These are phyloP conservation scores for Saxicola maurus DNA, from an alignment of 2,797 vertebrate genomes.

Conservation along the genomic window DNA sequence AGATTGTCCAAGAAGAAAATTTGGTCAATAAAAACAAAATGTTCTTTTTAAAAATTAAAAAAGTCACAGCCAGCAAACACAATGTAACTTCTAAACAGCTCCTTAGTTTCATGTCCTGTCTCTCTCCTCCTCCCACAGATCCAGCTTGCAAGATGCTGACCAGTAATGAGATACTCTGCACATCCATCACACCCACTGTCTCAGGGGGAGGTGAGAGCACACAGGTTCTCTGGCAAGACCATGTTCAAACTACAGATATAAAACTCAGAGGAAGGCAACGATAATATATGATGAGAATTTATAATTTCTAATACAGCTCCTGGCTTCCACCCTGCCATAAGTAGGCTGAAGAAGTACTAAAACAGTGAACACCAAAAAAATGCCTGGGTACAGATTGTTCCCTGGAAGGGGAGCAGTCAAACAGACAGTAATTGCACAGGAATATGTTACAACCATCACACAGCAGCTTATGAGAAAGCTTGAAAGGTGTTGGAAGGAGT, in stretches of 20 bases:
- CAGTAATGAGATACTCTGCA: background rate
- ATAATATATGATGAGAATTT: background rate
- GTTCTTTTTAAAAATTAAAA: conserved; percentile 14
- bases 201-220: background rate
- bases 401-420: background rate
- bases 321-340: background rate
- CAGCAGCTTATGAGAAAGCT: background rate
- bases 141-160: background rate
- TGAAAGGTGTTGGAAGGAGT: background rate
- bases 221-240: background rate
- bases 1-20: background rate
- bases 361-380: background rate
- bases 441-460: background rate
- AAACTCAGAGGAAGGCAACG: background rate
- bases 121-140: background rate
- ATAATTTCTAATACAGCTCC: background rate
- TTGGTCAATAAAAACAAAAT: conserved; percentile 10
- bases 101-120: background rate
- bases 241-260: background rate
- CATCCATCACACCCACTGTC: background rate
- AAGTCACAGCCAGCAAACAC: background rate
- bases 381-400: background rate
- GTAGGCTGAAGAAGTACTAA: background rate
- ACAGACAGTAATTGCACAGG: background rate
- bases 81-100: background rate